Evolutionary conservation across 2,113 vertebrate genomes (phyloP), one percentile per base, ranked within the genome.

Genomic region (Platysteira castanea): DNA sequence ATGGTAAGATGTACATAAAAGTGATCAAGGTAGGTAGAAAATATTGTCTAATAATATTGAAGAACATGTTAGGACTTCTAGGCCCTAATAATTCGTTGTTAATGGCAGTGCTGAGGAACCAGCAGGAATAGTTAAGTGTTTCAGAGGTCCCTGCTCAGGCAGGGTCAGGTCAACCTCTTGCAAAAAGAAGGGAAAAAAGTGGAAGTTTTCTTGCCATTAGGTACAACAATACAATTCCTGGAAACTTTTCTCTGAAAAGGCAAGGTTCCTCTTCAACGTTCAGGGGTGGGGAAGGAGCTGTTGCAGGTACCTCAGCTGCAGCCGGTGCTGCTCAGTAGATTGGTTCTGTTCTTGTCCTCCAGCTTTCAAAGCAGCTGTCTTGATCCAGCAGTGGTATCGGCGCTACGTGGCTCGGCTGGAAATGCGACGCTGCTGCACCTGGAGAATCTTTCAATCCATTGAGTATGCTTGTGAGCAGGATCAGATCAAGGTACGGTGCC

Each of bases 391-490:
- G 57, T 99, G 99, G 99, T 99, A 99, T 59, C 98, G 99, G 23
- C 99, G 98, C 95, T 98, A 98, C 0, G 83, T 97, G 13, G 99
- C 99, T 5, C 98, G 98, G 46, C 97, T 99, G 97, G 99, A 99
- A 96, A 98, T 99, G 97, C 98, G 99, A 41, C 98, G 99, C 39
- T 98, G 98, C 37, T 99, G 99, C 94, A 99, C 98, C 7, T 99
- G 99, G 99, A 99, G 98, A 87, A 99, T 99, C 94, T 99, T 99
- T 85, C 99, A 99, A 60, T 99, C 99, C 27, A 99, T 99, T 13
- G 99, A 99, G 90, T 99, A 99, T 0, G 97, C 99, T 4, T 99
- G 99, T 1, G 98, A 99, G 88, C 99, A 99, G 84, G 99, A 99
- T 93, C 99, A 99, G 97, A 98, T 98, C 96, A 99, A 99, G 98